phyloP scores from a whole-genome alignment of 2,888 invertebrate species.

The Drosophila kambysellisi region DNA sequence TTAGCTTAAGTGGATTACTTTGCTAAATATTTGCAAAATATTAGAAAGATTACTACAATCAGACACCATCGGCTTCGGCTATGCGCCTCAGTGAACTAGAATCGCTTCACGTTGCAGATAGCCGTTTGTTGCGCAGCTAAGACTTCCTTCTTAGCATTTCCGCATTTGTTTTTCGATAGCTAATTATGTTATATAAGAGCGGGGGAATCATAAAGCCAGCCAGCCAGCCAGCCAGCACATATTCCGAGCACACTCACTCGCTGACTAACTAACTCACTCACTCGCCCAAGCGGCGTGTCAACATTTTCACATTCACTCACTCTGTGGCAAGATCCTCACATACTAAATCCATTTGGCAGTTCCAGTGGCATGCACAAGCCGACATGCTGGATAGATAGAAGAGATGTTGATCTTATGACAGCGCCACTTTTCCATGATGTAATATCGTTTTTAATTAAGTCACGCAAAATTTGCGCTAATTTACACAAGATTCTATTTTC shows the following conservation, averaged over 20 bases:
- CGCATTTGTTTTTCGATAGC: constrained; percentile 51
- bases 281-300: constrained; percentile 60
- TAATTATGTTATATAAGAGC: constrained; percentile 62
- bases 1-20: not conserved
- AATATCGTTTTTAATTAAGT: constrained; percentile 75
- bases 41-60: constrained; percentile 8
- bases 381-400: constrained; percentile 20
- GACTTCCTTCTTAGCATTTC: constrained; percentile 51
- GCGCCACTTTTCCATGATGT: constrained; percentile 69
- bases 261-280: constrained; percentile 9
- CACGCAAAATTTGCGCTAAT: constrained; percentile 77
- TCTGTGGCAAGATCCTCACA: constrained; percentile 33
- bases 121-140: constrained; percentile 12
- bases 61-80: constrained; percentile 17
- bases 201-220: constrained; percentile 51
- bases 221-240: constrained; percentile 46
- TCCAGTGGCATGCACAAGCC: constrained; percentile 62
- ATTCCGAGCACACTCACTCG: constrained; percentile 14
- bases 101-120: constrained; percentile 12
- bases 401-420: constrained; percentile 50
- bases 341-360: constrained; percentile 51
- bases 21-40: not conserved
- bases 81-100: constrained; percentile 39
- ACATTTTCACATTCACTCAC: constrained; percentile 23
- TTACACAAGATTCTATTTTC: constrained; percentile 55